Evolutionary conservation across 2,888 invertebrate genomes (phyloP).

Genomic region (Coelopa pilipes): DNA sequence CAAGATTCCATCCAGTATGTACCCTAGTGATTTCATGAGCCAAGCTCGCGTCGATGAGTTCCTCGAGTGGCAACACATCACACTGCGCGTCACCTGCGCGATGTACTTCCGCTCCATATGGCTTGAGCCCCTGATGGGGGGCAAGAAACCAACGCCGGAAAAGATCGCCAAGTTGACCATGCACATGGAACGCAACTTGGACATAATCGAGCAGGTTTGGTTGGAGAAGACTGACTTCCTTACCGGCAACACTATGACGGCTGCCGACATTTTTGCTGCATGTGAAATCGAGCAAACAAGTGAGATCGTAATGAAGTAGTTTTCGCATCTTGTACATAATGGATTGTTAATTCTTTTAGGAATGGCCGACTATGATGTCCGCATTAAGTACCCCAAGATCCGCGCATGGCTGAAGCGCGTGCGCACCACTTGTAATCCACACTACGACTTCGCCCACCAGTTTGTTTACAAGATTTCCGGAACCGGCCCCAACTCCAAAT

Average conservation of each 20-base stretch:
- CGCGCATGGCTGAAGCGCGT: slow-evolving; percentile 76
- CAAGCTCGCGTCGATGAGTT: slow-evolving; percentile 77
- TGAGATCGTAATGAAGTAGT: slow-evolving; percentile 59
- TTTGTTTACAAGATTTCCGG: slow-evolving; percentile 69
- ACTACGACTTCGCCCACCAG: slow-evolving; percentile 74
- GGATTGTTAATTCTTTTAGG: slow-evolving; percentile 67
- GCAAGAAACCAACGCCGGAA: slow-evolving; percentile 65
- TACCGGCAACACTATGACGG: slow-evolving; percentile 73
- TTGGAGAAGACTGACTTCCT: slow-evolving; percentile 69
- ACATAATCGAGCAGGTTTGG: slow-evolving; percentile 72
- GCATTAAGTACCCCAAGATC: slow-evolving; percentile 71
- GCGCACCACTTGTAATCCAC: slow-evolving; percentile 71
- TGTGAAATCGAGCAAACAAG: slow-evolving; percentile 84
- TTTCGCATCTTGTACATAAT: not conserved
- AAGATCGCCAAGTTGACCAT: slow-evolving; percentile 63
- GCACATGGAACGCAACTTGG: slow-evolving; percentile 71
- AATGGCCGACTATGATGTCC: slow-evolving; percentile 76
- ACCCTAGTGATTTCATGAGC: slow-evolving; percentile 72
- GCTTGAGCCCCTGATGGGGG: slow-evolving; percentile 69
- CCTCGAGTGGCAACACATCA: slow-evolving; percentile 79
- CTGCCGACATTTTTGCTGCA: slow-evolving; percentile 80
- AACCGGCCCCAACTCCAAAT: slow-evolving; percentile 59
- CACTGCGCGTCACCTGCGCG: slow-evolving; percentile 70
- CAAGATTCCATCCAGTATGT: slow-evolving; percentile 71
- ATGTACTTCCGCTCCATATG: slow-evolving; percentile 71